Conservation (phyloP, 2,797 vertebrate genomes). For the Danio choprae region DNA sequence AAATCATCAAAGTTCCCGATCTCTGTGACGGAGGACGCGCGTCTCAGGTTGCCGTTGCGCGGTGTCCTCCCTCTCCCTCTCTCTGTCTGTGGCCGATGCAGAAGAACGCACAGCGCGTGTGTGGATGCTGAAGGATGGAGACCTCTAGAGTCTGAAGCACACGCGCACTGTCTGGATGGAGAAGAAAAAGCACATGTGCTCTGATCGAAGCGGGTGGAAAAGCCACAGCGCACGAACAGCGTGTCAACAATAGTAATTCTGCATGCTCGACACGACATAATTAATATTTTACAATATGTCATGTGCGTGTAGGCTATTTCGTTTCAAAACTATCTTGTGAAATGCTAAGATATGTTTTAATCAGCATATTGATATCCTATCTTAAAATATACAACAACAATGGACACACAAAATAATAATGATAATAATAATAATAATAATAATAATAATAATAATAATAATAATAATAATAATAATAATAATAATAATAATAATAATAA, state of each 20-base stretch:
- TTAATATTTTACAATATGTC: background rate
- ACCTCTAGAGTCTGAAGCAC: conserved; percentile 84
- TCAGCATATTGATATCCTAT: background rate
- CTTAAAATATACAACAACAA: too few relatives aligned
- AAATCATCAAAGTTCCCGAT: conserved; percentile 76
- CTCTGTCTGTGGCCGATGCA: conserved; percentile 71
- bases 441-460: too few relatives aligned
- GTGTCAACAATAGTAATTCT: conserved; percentile 3
- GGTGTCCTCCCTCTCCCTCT: conserved; percentile 55
- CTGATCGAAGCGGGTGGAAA: conserved; percentile 11
- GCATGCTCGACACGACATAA: background rate
- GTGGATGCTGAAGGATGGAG: conserved; percentile 84
- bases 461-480: too few relatives aligned
- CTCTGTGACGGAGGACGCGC: conserved; percentile 75
- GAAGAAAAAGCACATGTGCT: conserved; percentile 32
- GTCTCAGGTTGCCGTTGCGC: conserved; percentile 70
- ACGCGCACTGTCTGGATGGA: conserved; percentile 52
- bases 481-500: too few relatives aligned
- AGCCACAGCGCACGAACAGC: background rate
- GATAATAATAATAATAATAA: too few relatives aligned
- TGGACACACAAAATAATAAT: too few relatives aligned
- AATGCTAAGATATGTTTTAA: background rate
- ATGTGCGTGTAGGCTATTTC: background rate
- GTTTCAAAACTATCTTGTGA: background rate
- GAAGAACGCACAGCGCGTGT: conserved; percentile 57